A percentile compares a stretch with the other conserved stretches of the same genome.
Evolutionary conservation across 2,113 vertebrate species (phyloP).

Genomic region (Gopherus evgoodei): DNA sequence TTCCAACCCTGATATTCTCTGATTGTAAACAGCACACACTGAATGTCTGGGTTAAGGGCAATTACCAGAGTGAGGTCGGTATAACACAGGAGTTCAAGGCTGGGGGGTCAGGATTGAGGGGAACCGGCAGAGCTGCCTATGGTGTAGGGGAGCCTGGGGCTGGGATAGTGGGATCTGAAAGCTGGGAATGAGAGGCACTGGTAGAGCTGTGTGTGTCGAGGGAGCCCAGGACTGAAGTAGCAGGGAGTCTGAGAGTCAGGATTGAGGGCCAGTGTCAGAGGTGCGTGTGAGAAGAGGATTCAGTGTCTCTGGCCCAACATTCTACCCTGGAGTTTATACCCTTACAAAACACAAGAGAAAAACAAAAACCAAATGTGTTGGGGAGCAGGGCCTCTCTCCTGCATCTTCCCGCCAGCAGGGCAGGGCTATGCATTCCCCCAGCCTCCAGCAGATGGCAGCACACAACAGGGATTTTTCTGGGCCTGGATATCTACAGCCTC

Average conservation of each 20-base stretch:
- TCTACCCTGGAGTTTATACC: background rate
- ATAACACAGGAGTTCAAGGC: background rate
- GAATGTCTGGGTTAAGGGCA: background rate
- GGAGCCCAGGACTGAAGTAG: background rate
- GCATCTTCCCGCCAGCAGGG: background rate
- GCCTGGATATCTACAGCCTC: background rate
- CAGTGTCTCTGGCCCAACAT: background rate
- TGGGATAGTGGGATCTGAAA: background rate
- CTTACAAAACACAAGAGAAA: background rate
- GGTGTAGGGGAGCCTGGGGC: background rate
- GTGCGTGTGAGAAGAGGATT: background rate
- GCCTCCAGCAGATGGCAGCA: conserved; percentile 71
- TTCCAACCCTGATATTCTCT: too few species aligned
- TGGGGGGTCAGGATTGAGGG: background rate
- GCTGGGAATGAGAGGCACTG: background rate
- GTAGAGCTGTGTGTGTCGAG: background rate
- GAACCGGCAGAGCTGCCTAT: background rate
- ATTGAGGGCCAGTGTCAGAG: background rate
- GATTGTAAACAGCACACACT: background rate
- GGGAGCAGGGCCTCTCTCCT: too few species aligned
- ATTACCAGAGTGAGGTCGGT: background rate
- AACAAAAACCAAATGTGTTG: background rate
- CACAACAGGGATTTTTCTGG: background rate
- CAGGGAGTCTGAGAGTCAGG: background rate
- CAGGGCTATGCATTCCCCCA: background rate